phyloP scores from a whole-genome alignment of 2,888 invertebrate genomes.

The Ectemnius lituratus region DNA sequence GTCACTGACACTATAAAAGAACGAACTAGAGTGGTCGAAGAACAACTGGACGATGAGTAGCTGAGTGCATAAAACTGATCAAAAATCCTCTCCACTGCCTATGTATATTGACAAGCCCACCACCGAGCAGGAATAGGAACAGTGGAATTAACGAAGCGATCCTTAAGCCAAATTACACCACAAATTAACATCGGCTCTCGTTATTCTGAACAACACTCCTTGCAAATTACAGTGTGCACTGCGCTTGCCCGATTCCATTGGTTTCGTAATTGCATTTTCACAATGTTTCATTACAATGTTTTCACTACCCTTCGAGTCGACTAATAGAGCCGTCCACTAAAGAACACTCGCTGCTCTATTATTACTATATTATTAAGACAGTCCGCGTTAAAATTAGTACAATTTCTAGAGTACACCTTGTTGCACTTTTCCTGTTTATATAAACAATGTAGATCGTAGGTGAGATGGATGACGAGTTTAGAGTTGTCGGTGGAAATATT shows the following conservation, averaged over 20 bases:
- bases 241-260: neutral
- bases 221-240: conserved; percentile 18
- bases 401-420: neutral
- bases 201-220: conserved; percentile 21
- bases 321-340: too few species aligned
- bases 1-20: too few species aligned
- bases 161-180: conserved; percentile 40
- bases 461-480: too few species aligned
- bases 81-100: conserved; percentile 30
- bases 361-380: neutral
- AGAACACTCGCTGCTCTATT: too few species aligned
- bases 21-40: too few species aligned
- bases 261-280: conserved; percentile 34
- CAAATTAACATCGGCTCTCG: conserved; percentile 24
- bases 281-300: neutral
- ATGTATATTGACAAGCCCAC: conserved; percentile 46
- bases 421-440: too few species aligned
- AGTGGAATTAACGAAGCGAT: conserved; percentile 53
- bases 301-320: too few species aligned
- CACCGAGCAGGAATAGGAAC: conserved; percentile 48
- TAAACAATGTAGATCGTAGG: too few species aligned
- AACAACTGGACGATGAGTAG: too few species aligned
- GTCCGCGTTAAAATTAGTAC: neutral
- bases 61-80: conserved; percentile 25
- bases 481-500: too few species aligned